Evolutionary conservation across 2,888 invertebrate species (phyloP), one percentile per base, ranked within the genome.

Genomic region (Chironomus tentans): DNA sequence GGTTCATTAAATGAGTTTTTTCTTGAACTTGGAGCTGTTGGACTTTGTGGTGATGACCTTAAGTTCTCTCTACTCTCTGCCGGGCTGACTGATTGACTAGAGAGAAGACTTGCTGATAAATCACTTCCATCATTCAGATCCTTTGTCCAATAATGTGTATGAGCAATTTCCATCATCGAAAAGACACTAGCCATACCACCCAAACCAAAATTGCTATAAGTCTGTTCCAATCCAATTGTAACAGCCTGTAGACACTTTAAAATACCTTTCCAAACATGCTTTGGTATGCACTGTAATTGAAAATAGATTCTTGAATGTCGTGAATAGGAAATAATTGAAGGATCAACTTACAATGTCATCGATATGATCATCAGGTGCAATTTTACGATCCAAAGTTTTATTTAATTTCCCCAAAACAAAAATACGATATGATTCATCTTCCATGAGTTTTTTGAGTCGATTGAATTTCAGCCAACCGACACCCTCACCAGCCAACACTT

Each of bases 171-270:
- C 80, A 98, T 91, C 78, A 98, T 87, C 85, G 97, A 96, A 84
- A 97, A 98, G 21, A 95, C 95, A 0, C 97, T 96, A 3, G 97
- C 97, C 93, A 98, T 96, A 22, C 99, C 99, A 48, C 98, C 98
- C 1, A 96, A 87, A 0, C 98, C 97, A 80, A 95, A 94, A 85
- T 97, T 97, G 65, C 91, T 89, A 82, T 92, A 97, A 0, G 97
- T 96, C 78, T 91, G 91, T 82, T 97, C 97, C 74, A 98, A 86
- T 0, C 98, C 98, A 79, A 92, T 91, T 5, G 95, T 90, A 61
- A 96, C 91, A 2, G 97, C 93, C 84, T 93, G 93, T 38, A 98
- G 85, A 76, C 97, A 90, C 85, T 96, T 96, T 75, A 97, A 85
- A 91, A 97, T 95, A 48, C 98, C 99, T 83, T 98, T 98, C 92